phyloP scores from a whole-genome alignment of 2,113 vertebrate genomes.

The Pelodiscus sinensis region DNA sequence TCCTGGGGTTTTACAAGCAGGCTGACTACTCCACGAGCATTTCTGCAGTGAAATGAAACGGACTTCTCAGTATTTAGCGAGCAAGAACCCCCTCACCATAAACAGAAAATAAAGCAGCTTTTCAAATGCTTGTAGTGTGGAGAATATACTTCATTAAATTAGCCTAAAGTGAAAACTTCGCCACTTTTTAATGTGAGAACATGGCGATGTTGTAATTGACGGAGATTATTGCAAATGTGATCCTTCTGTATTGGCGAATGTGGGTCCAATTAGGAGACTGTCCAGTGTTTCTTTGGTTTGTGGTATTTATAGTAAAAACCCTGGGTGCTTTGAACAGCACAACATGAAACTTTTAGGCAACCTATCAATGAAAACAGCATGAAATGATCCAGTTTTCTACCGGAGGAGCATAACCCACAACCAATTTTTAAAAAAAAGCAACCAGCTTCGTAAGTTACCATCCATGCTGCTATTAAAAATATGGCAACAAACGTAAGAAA shows the following conservation, averaged over 20 bases:
- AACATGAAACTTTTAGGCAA: background rate
- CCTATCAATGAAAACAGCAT: constrained; percentile 17
- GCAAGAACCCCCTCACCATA: background rate
- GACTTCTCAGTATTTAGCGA: background rate
- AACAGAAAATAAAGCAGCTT: background rate
- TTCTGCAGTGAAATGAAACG: background rate
- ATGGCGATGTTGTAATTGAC: background rate
- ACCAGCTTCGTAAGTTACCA: constrained; percentile 25
- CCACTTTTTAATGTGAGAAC: constrained; percentile 9
- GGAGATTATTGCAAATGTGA: constrained; percentile 45
- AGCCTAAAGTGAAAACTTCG: constrained; percentile 16
- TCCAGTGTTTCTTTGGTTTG: constrained; percentile 78
- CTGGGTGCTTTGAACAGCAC: constrained; percentile 40
- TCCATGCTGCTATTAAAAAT: constrained; percentile 63
- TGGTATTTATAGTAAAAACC: constrained; percentile 47
- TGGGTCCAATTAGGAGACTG: constrained; percentile 13
- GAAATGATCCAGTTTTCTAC: background rate
- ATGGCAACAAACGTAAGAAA: constrained; percentile 72
- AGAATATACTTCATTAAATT: rapidly evolving
- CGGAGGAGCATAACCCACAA: constrained; percentile 5
- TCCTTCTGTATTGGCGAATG: background rate
- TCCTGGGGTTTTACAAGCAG: rapidly evolving
- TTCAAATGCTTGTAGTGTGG: constrained; percentile 8
- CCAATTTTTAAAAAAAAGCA: constrained; percentile 32
- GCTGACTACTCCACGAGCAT: background rate